These are phyloP conservation scores for Pungitius pungitius DNA, from an alignment of 2,113 vertebrate species.

Conservation along the genomic window DNA sequence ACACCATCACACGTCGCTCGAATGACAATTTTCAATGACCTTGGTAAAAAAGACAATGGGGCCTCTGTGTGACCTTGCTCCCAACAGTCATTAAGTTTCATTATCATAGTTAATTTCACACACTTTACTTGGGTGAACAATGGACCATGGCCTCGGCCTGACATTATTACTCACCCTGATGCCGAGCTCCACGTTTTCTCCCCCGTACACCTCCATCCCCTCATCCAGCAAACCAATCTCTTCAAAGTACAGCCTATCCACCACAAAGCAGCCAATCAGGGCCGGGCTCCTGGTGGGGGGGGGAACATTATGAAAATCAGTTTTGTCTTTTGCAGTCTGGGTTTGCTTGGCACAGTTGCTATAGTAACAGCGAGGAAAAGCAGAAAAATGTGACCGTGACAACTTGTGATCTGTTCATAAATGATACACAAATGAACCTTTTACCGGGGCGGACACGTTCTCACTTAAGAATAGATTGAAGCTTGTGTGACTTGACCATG, in stretches of 20 bases:
- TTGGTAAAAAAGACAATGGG: conserved; percentile 18
- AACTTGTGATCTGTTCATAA: conserved; percentile 16
- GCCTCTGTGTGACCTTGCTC: conserved; percentile 37
- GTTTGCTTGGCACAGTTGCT: conserved; percentile 44
- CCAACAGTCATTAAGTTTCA: conserved; percentile 55
- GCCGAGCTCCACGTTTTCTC: conserved; percentile 97
- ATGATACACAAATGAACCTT: conserved; percentile 1
- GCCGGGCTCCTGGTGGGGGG: conserved; percentile 90
- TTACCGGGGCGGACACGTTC: background rate
- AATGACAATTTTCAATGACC: conserved; percentile 24
- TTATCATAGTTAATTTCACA: conserved; percentile 66
- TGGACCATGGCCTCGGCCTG: conserved; percentile 25
- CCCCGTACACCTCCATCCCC: conserved; percentile 98
- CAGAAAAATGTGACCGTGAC: conserved; percentile 18
- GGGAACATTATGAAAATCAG: conserved; percentile 45
- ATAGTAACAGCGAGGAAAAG: conserved; percentile 33
- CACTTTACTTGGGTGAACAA: conserved; percentile 65
- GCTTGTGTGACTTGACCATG: background rate
- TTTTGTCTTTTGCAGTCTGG: conserved; percentile 31
- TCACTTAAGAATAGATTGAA: background rate
- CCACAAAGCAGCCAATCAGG: conserved; percentile 98
- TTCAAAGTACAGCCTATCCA: conserved; percentile 95
- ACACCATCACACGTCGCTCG: conserved; percentile 13
- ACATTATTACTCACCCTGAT: conserved; percentile 89
- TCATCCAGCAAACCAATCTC: conserved; percentile 97